These are phyloP conservation scores for Gobio occitaniae DNA, from an alignment of 2,797 vertebrate species.

Conservation along the genomic window DNA sequence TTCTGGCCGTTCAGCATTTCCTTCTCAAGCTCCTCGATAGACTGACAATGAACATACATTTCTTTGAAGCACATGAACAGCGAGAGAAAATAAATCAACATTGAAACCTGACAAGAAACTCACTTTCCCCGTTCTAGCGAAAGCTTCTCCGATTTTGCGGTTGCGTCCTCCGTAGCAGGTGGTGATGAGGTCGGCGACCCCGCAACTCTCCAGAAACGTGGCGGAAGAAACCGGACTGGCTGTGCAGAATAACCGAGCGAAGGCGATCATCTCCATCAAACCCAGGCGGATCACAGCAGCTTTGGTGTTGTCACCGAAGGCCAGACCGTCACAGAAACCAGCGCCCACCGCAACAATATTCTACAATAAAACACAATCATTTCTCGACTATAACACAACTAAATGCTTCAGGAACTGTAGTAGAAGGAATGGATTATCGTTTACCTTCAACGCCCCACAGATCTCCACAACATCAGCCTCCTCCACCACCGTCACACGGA, in stretches of 20 bases:
- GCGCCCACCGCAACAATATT: slow-evolving; percentile 96
- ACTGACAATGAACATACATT: slow-evolving; percentile 71
- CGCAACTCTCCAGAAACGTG: slow-evolving; percentile 97
- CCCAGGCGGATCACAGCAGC: slow-evolving; percentile 95
- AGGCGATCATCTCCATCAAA: slow-evolving; percentile 96
- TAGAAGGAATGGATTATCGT: neutral
- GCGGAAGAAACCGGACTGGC: slow-evolving; percentile 77
- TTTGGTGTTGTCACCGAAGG: slow-evolving; percentile 96
- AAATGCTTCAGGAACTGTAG: neutral
- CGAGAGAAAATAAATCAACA: neutral
- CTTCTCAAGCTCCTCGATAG: slow-evolving; percentile 93
- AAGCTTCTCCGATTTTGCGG: slow-evolving; percentile 93
- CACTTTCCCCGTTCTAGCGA: slow-evolving; percentile 88
- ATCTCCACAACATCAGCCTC: slow-evolving; percentile 96
- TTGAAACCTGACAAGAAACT: neutral
- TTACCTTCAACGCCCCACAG: slow-evolving; percentile 96
- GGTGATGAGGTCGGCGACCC: slow-evolving; percentile 95
- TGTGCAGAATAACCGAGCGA: slow-evolving; percentile 90
- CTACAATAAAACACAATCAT: slow-evolving; percentile 69
- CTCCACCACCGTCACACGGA: slow-evolving; percentile 91
- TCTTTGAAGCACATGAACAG: neutral
- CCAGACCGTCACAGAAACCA: slow-evolving; percentile 95
- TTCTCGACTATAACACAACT: neutral
- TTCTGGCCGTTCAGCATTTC: slow-evolving; percentile 98
- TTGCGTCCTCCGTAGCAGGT: slow-evolving; percentile 97